phyloP scores from a whole-genome alignment of 37 sponge, comb jelly and placozoan species.

The Eunapius fragilis region DNA sequence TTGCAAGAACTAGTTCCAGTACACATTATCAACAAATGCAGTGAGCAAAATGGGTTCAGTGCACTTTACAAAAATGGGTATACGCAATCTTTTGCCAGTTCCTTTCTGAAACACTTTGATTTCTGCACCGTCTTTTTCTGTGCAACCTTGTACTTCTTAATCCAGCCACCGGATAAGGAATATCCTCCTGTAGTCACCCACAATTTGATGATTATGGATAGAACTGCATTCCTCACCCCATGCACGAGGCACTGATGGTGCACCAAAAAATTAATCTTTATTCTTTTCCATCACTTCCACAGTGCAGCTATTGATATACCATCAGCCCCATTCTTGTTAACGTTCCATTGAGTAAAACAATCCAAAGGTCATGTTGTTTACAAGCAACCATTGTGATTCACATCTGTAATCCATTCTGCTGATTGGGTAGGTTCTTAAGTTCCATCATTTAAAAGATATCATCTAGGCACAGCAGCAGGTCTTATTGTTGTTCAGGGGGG shows the following conservation, averaged over 20 bases:
- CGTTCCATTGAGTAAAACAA: slow-evolving; percentile 9
- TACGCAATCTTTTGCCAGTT: background rate
- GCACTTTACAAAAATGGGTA: background rate
- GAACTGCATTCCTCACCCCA: slow-evolving; percentile 5
- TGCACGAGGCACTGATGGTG: background rate
- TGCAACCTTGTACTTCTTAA: slow-evolving; percentile 16
- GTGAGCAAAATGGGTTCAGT: background rate
- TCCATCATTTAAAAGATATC: slow-evolving; percentile 13
- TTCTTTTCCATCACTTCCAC: background rate
- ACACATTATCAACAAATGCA: background rate
- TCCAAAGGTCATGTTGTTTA: slow-evolving; percentile 17
- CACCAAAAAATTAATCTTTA: slow-evolving; percentile 7
- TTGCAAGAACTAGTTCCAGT: no score
- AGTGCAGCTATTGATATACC: background rate
- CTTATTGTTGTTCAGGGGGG: slow-evolving; percentile 5
- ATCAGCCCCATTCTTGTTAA: background rate
- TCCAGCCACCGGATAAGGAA: slow-evolving; percentile 16
- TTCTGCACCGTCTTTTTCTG: slow-evolving; percentile 26
- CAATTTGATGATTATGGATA: slow-evolving; percentile 7
- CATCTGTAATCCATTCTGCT: slow-evolving; percentile 9
- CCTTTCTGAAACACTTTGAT: background rate
- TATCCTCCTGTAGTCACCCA: slow-evolving; percentile 21
- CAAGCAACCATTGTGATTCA: slow-evolving; percentile 13
- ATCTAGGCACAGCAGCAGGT: slow-evolving; percentile 13
- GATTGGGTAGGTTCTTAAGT: slow-evolving; percentile 2